Percentiles rank a stretch among this genome's conserved stretches.
phyloP scores from a whole-genome alignment of 1,140 invertebrate genomes.

The Bursaphelenchus mucronatus region DNA sequence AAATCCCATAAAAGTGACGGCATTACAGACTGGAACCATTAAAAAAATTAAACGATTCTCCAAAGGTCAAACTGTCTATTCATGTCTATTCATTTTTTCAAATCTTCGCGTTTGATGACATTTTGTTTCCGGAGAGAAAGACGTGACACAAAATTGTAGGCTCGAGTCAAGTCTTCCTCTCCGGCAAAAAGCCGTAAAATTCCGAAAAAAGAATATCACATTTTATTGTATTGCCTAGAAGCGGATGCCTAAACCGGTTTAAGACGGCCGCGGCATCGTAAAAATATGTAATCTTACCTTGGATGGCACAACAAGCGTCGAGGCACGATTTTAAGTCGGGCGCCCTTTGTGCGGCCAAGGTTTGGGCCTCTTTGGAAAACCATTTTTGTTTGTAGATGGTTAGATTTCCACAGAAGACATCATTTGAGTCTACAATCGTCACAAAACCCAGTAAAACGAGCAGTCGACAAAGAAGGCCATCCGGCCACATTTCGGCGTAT shows the following conservation, averaged over 20 bases:
- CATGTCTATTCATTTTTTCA: no score
- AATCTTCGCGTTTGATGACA: no score
- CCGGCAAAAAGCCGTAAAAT: no score
- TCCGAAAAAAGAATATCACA: no score
- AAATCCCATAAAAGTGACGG: slow-evolving; percentile 17
- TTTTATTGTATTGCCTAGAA: no score
- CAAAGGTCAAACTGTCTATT: neutral
- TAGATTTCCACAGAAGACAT: slow-evolving; percentile 25
- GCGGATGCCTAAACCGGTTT: no score
- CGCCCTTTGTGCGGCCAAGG: slow-evolving; percentile 8
- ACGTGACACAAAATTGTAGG: no score
- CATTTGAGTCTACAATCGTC: neutral
- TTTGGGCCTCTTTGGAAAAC: slow-evolving; percentile 16
- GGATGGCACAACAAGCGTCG: slow-evolving; percentile 23
- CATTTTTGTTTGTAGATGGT: slow-evolving; percentile 21
- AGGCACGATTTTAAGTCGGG: slow-evolving; percentile 19
- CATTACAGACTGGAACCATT: slow-evolving; percentile 15
- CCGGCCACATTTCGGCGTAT: neutral
- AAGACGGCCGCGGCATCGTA: no score
- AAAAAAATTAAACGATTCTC: slow-evolving; percentile 3
- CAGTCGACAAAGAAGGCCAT: neutral
- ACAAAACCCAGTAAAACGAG: neutral
- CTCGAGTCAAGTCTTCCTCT: no score
- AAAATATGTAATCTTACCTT: slow-evolving; percentile 4
- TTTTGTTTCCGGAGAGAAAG: no score